Evolutionary conservation across 2,797 vertebrate genomes (phyloP).

Genomic region (Lagorchestes hirsutus): DNA sequence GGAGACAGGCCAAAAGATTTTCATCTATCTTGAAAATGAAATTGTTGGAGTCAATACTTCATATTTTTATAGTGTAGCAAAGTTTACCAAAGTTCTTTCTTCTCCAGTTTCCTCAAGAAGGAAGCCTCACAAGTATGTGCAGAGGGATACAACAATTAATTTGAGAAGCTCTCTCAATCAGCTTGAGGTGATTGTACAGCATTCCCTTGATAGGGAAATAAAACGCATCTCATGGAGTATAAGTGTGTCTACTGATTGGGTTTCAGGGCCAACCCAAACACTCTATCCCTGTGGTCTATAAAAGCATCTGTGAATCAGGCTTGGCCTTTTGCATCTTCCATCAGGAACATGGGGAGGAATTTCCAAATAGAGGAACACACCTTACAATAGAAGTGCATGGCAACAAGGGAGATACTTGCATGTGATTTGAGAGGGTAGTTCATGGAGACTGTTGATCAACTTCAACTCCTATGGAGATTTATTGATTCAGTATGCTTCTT

Average conservation of each 20-base stretch:
- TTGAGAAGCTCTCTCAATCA: neutral
- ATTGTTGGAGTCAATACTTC: neutral
- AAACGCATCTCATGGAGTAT: neutral
- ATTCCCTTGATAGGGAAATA: neutral
- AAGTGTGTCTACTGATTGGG: neutral
- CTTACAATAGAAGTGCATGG: neutral
- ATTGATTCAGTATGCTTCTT: neutral
- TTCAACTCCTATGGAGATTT: neutral
- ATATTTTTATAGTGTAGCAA: neutral
- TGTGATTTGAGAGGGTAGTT: neutral
- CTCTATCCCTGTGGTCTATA: neutral
- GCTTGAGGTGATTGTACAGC: neutral
- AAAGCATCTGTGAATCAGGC: neutral
- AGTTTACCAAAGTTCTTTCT: neutral
- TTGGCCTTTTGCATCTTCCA: neutral
- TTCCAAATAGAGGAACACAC: neutral
- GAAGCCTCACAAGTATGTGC: neutral
- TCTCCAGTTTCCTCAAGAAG: neutral
- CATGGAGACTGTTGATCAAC: neutral
- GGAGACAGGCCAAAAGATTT: conserved; percentile 48
- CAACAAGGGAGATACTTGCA: neutral
- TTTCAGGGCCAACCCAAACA: neutral
- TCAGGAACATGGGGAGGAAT: neutral
- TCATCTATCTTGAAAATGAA: conserved; percentile 45
- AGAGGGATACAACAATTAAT: neutral